phyloP scores from a whole-genome alignment of 2,888 invertebrate species.

The Cephus sareptanus region DNA sequence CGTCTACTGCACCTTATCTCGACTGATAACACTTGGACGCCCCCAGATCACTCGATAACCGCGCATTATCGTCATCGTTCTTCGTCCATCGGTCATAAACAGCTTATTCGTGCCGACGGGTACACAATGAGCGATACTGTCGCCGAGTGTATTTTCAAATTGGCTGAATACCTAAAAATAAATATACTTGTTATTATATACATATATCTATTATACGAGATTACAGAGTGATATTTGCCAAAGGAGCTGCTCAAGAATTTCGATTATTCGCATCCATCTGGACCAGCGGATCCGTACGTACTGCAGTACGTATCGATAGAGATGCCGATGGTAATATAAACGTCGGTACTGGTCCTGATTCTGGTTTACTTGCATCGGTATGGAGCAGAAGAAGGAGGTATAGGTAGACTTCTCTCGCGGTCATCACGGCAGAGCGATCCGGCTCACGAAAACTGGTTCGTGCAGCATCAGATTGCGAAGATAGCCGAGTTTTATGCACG shows the following conservation, averaged over 20 bases:
- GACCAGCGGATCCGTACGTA: not conserved
- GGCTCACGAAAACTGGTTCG: constrained; percentile 60
- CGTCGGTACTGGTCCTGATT: not conserved
- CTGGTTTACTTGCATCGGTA: constrained; percentile 22
- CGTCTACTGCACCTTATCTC: constrained; percentile 51
- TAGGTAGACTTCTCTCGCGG: constrained; percentile 49
- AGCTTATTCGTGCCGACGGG: not conserved
- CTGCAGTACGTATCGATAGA: not conserved
- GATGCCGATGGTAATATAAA: not conserved
- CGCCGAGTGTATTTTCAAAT: not conserved
- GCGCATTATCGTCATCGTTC: constrained; percentile 53
- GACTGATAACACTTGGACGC: constrained; percentile 63
- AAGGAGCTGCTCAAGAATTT: not conserved
- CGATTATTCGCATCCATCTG: not conserved
- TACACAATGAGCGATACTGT: too few relatives aligned
- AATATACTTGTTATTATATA: not conserved
- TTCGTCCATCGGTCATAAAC: constrained; percentile 50
- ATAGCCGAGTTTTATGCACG: constrained; percentile 59
- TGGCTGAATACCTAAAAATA: not conserved
- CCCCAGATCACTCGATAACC: constrained; percentile 65
- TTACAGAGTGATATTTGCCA: not conserved
- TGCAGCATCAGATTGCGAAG: constrained; percentile 63
- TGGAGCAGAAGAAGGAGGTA: constrained; percentile 46
- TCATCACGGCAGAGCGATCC: constrained; percentile 4
- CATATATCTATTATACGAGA: not conserved